phyloP scores from a whole-genome alignment of 2,888 invertebrate species.

The Trissolcus japonicus region DNA sequence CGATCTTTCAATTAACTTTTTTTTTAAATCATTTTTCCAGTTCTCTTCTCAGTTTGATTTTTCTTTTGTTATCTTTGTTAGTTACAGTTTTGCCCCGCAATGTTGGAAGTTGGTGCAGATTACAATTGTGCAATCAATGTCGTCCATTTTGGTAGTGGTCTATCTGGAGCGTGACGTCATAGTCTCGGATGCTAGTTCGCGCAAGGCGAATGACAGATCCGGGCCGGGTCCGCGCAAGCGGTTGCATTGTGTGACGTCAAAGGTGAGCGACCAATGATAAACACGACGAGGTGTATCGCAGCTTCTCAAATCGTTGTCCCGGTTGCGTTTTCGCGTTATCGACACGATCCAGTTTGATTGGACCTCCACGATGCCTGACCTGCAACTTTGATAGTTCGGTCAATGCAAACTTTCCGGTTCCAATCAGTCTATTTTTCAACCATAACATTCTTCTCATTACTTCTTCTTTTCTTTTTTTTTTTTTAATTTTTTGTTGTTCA shows the following conservation, averaged over 20 bases:
- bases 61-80: too few species aligned
- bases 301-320: neutral
- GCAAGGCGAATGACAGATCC: conserved; percentile 35
- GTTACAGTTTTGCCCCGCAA: too few species aligned
- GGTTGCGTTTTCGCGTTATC: conserved; percentile 5
- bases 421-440: too few species aligned
- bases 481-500: too few species aligned
- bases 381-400: neutral
- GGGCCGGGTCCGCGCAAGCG: conserved; percentile 34
- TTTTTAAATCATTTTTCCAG: too few species aligned
- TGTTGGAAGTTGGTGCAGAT: neutral
- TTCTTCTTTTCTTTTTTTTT: neutral
- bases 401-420: neutral
- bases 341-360: conserved; percentile 2
- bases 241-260: conserved; percentile 57
- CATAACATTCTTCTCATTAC: neutral
- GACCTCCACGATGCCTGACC: conserved; percentile 4
- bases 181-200: conserved; percentile 1
- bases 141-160: conserved; percentile 5
- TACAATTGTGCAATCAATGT: conserved; percentile 9
- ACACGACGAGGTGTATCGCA: conserved; percentile 19
- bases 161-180: conserved; percentile 19
- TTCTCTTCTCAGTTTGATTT: too few species aligned
- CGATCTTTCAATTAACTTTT: too few species aligned
- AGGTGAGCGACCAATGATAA: conserved; percentile 57